phyloP scores from a whole-genome alignment of 2,888 invertebrate species.

The Synanthedon vespiformis region DNA sequence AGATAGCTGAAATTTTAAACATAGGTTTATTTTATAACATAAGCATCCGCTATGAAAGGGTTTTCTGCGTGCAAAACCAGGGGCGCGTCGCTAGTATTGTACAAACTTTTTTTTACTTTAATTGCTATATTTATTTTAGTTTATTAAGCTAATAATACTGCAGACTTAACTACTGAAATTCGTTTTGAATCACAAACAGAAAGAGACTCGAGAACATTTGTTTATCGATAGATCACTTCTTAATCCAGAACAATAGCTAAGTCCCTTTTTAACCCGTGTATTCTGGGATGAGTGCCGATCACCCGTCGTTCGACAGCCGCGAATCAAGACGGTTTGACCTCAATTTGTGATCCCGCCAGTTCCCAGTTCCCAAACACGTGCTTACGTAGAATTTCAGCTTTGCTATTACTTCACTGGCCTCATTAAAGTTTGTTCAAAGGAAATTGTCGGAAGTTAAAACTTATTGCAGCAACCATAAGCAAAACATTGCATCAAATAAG shows the following conservation, averaged over 20 bases:
- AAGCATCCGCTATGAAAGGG: too few relatives aligned
- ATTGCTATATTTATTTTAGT: too few relatives aligned
- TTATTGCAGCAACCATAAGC: too few relatives aligned
- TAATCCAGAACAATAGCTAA: constrained; percentile 32
- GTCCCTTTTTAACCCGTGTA: constrained; percentile 49
- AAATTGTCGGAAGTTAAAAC: not conserved
- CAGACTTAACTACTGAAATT: too few relatives aligned
- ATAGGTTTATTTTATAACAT: too few relatives aligned
- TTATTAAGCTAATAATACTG: too few relatives aligned
- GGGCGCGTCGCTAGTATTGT: too few relatives aligned
- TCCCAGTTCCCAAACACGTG: not conserved
- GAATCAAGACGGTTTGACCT: constrained; percentile 38
- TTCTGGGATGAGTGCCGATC: constrained; percentile 48
- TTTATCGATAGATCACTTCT: constrained; percentile 27
- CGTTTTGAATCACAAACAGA: not conserved
- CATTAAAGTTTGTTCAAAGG: not conserved
- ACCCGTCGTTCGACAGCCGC: constrained; percentile 52
- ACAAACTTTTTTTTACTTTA: too few relatives aligned
- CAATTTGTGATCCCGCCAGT: constrained; percentile 13
- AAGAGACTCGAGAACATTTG: not conserved
- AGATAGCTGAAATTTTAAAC: too few relatives aligned
- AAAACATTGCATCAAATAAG: too few relatives aligned
- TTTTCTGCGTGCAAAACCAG: too few relatives aligned
- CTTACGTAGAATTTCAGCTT: not conserved
- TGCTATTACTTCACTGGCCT: not conserved